Base-by-base conservation (phyloP, 2,797 vertebrate species). In the Semaprochilodus insignis region DNA sequence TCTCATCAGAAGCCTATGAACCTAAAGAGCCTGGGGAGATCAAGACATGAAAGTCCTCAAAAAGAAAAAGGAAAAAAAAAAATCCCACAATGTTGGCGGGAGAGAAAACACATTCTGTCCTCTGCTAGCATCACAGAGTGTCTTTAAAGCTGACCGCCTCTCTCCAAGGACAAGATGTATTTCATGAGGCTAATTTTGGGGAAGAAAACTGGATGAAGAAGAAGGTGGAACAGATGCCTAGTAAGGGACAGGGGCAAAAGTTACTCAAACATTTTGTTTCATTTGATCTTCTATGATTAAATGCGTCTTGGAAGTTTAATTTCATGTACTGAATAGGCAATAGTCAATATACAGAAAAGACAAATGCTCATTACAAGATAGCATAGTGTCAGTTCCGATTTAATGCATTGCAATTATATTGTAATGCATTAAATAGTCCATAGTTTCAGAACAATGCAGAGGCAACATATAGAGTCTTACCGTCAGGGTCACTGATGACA, bases 401-500 rank as follows among this genome's bases (percentile, higher is more conserved):
- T 52, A 71, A 27, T 51, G 69, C 14, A 15, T 51, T 71, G 36
- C 15, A n/a, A 51, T 15, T 25, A 25, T 25, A 15, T 15, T 8
- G 14, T 66, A n/a, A n/a, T n/a, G n/a, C 17, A 66, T 70, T 44
- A 23, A 11, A 70, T 15, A 23, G 21, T 66, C 34, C 25, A 31
- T 13, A 63, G 25, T 63, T 63, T 63, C n/a, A 70, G n/a, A 59
- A 27, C 10, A 66, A 1, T 57, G 6, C 25, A 23, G 6, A 62
- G 40, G 19, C 11, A 34, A 40, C 0, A 40, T 27, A 40, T 2
- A 17, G 51, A 83, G 83, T 92, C 95, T 90, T 92, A 99, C 98
- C 98, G 79, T 99, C 97, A 55, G 98, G 98, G 87, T 99, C 98
- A 87, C 96, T 97, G 94, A 99, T 98, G 90, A 99, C 95, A 88